A percentile compares a stretch with the other conserved stretches of the same genome.
Evolutionary conservation across 2,113 vertebrate species (phyloP).

Genomic region (Nerophis ophidion): DNA sequence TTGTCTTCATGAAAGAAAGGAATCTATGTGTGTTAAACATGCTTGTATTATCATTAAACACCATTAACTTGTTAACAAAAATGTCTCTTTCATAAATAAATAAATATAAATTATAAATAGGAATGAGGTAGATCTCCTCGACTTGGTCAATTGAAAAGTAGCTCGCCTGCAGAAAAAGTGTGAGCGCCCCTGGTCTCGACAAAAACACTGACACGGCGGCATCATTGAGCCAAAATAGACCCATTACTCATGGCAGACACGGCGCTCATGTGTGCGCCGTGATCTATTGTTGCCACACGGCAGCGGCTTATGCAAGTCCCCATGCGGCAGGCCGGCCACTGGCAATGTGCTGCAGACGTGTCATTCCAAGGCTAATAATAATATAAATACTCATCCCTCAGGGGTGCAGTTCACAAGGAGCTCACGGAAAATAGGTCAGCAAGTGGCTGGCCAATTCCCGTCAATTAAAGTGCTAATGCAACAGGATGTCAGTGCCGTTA

Average conservation of each 20-base stretch:
- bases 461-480: conserved; percentile 52
- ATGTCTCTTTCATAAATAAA: too few species aligned
- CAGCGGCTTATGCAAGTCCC: conserved; percentile 26
- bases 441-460: conserved; percentile 43
- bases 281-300: conserved; percentile 24
- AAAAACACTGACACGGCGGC: background rate
- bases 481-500: conserved; percentile 33
- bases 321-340: conserved; percentile 5
- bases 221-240: conserved; percentile 31
- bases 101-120: too few species aligned
- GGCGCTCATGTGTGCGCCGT: conserved; percentile 19
- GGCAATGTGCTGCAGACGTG: conserved; percentile 33
- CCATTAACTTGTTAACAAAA: too few species aligned
- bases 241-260: conserved; percentile 3
- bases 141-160: too few species aligned
- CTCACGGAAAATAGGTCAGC: conserved; percentile 50
- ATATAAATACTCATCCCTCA: conserved; percentile 57
- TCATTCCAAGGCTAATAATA: conserved; percentile 47
- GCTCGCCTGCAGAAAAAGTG: too few species aligned
- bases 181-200: too few species aligned
- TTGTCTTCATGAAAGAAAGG: too few species aligned
- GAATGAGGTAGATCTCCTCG: too few species aligned
- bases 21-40: too few species aligned
- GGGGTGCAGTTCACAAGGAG: conserved; percentile 55
- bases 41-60: too few species aligned